A percentile compares a stretch with the other conserved stretches of the same genome.
phyloP scores from a whole-genome alignment of 2,797 vertebrate genomes.

The Synanceia verrucosa region DNA sequence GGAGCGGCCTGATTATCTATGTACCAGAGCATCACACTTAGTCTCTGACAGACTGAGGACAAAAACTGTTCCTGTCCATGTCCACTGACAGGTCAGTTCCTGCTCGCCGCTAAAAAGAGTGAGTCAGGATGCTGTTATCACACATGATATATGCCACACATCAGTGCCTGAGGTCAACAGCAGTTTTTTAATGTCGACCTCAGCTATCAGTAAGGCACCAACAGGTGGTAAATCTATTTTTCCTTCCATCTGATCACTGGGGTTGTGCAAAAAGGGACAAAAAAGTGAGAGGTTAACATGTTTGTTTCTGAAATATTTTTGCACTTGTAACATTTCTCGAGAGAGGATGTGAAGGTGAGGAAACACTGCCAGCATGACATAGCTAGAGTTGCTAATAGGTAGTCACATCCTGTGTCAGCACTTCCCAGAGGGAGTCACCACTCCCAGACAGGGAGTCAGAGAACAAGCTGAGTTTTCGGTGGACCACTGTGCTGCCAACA shows the following conservation, averaged over 20 bases:
- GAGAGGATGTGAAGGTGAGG: conserved; percentile 40
- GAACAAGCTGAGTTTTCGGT: not conserved
- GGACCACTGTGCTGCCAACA: not conserved
- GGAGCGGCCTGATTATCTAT: not conserved
- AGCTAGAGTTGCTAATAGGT: not conserved
- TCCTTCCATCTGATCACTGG: not conserved
- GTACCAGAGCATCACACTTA: not conserved
- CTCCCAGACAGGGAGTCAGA: not conserved
- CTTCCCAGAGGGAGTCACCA: conserved; percentile 28
- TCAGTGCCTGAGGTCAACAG: not conserved
- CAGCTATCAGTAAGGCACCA: not conserved
- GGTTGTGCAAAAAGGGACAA: not conserved
- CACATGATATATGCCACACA: not conserved
- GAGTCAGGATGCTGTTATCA: not conserved
- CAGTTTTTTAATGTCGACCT: too few relatives aligned
- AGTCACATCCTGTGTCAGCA: conserved; percentile 47
- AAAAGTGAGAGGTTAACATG: conserved; percentile 24
- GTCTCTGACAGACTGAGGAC: not conserved
- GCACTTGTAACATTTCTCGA: conserved; percentile 39
- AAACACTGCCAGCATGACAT: conserved; percentile 4
- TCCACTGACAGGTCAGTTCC: not conserved
- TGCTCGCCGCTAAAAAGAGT: not conserved
- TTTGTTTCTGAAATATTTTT: conserved; percentile 55
- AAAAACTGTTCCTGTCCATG: too few relatives aligned
- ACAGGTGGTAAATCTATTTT: conserved; percentile 16